Evolutionary conservation across 2,888 invertebrate genomes (phyloP).

Genomic region (Cenopis cana): DNA sequence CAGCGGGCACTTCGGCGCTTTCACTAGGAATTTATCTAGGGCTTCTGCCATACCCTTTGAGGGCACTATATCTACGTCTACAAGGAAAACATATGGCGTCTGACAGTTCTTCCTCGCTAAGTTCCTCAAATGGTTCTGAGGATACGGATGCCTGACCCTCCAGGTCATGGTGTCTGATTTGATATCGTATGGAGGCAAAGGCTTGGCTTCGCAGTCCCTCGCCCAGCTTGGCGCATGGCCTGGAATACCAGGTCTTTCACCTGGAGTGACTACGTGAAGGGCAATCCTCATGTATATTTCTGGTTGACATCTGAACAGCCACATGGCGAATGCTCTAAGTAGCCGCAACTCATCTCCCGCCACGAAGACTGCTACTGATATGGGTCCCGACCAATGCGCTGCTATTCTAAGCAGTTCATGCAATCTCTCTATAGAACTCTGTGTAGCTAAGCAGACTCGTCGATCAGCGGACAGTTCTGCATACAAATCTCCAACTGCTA

Average conservation of each 20-base stretch:
- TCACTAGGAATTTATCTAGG: conserved; percentile 88
- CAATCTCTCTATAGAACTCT: conserved; percentile 93
- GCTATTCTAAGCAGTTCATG: conserved; percentile 91
- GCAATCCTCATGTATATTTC: conserved; percentile 89
- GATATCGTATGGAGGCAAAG: conserved; percentile 86
- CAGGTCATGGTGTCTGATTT: conserved; percentile 88
- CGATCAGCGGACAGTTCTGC: conserved; percentile 84
- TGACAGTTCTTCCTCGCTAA: conserved; percentile 94
- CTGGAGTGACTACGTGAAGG: conserved; percentile 91
- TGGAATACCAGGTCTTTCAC: conserved; percentile 86
- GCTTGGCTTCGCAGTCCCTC: conserved; percentile 88
- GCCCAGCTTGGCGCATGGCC: conserved; percentile 85
- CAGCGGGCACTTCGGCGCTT: conserved; percentile 83
- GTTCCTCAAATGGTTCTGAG: conserved; percentile 95
- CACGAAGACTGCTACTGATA: conserved; percentile 93
- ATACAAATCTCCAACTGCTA: conserved; percentile 88
- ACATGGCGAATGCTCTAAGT: conserved; percentile 90
- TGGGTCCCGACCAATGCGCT: conserved; percentile 93
- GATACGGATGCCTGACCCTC: conserved; percentile 91
- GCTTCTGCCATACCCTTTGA: conserved; percentile 89
- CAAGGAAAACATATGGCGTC: conserved; percentile 91
- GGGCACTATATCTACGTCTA: conserved; percentile 95
- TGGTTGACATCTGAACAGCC: conserved; percentile 90
- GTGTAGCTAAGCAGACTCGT: conserved; percentile 91
- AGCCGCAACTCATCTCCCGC: conserved; percentile 91